A percentile compares a stretch with the other conserved stretches of the same genome.
Evolutionary conservation across 2,888 invertebrate genomes (phyloP).

Genomic region (Eristalis intricaria): DNA sequence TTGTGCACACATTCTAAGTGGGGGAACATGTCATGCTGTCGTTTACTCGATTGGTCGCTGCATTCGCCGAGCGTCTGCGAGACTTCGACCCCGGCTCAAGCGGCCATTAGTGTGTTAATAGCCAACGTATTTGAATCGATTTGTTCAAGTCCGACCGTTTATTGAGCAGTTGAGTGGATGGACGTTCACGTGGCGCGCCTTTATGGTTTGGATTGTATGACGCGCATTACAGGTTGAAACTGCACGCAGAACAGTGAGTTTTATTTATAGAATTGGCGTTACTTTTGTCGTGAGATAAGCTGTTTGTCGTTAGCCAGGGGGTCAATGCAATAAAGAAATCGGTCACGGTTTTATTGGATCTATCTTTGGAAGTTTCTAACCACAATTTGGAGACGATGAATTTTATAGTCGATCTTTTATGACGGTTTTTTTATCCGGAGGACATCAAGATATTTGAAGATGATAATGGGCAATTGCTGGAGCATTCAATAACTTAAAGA

Average conservation of each 20-base stretch:
- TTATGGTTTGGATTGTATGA: slow-evolving; percentile 26
- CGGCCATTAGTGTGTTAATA: slow-evolving; percentile 63
- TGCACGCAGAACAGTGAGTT: slow-evolving; percentile 52
- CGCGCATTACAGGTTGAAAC: slow-evolving; percentile 32
- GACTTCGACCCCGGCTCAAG: slow-evolving; percentile 23
- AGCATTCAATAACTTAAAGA: too few species aligned
- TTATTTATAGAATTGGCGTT: slow-evolving; percentile 45
- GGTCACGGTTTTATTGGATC: slow-evolving; percentile 42
- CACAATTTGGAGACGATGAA: not conserved
- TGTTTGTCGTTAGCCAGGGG: slow-evolving; percentile 42
- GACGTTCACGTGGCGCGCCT: slow-evolving; percentile 6
- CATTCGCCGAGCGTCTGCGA: not conserved
- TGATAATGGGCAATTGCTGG: not conserved
- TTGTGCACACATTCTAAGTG: slow-evolving; percentile 67
- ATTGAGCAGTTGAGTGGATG: slow-evolving; percentile 61
- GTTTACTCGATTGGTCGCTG: too few species aligned
- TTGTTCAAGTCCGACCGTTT: slow-evolving; percentile 67
- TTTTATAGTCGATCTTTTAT: not conserved
- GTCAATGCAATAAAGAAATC: slow-evolving; percentile 58
- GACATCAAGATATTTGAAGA: not conserved
- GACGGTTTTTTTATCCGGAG: not conserved
- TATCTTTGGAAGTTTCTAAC: slow-evolving; percentile 6
- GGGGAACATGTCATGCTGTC: slow-evolving; percentile 55
- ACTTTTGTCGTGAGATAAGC: slow-evolving; percentile 36
- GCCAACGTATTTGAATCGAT: slow-evolving; percentile 70